A percentile compares a stretch with the other conserved stretches of the same genome.
Evolutionary conservation across 2,113 vertebrate species (phyloP).

Genomic region (Chamaea fasciata): DNA sequence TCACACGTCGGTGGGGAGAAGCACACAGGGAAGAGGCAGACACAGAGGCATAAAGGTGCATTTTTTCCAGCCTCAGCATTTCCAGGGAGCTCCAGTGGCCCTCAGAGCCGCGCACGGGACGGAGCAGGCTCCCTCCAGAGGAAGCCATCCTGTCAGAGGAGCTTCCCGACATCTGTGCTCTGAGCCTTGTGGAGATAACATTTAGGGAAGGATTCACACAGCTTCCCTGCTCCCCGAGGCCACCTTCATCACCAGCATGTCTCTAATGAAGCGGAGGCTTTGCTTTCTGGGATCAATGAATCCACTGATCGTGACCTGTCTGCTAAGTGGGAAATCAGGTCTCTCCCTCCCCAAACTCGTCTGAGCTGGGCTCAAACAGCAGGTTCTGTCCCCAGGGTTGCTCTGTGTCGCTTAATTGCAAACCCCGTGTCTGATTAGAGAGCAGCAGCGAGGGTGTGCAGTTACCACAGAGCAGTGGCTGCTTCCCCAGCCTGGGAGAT

Average conservation of each 20-base stretch:
- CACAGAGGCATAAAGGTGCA: background rate
- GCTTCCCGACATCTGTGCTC: background rate
- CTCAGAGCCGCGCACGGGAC: accelerated
- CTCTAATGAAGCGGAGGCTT: constrained; percentile 38
- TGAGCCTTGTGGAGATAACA: background rate
- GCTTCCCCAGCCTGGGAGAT: background rate
- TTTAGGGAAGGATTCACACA: constrained; percentile 17
- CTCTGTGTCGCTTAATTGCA: constrained; percentile 24
- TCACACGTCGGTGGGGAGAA: background rate
- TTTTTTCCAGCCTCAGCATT: background rate
- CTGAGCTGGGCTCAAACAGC: constrained; percentile 35
- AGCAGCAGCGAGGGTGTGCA: background rate
- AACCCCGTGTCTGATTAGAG: constrained; percentile 12
- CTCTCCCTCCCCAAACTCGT: constrained; percentile 16
- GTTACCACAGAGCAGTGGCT: background rate
- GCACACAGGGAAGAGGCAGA: background rate
- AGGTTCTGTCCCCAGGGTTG: constrained; percentile 27
- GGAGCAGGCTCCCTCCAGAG: background rate
- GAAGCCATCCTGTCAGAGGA: background rate
- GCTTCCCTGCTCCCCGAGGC: background rate
- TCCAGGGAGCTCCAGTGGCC: background rate
- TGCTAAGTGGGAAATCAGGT: constrained; percentile 58
- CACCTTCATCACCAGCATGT: background rate
- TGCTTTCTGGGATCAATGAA: constrained; percentile 59
- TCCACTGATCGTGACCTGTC: constrained; percentile 43